Evolutionary conservation across 2,888 invertebrate genomes (phyloP), one percentile per base, ranked within the genome.

Genomic region (Platypus cylindrus): DNA sequence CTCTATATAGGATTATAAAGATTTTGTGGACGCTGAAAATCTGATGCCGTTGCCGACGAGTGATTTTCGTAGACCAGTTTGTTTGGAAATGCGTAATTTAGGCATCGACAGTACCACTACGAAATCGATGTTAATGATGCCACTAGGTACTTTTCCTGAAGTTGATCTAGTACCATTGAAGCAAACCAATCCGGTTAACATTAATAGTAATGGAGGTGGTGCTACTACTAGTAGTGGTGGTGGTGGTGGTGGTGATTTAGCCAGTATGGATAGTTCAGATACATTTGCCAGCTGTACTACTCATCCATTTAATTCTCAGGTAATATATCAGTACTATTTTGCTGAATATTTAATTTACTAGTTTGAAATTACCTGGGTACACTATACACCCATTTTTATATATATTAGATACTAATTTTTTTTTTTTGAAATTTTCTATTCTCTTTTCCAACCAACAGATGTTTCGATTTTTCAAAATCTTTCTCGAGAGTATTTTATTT

Each of bases 241-340:
- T n/a, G n/a, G n/a, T n/a, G n/a, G n/a, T n/a, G 63, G 51, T 41
- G 65, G 60, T 17, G 70, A 71, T 43, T 50, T 70, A 53, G 71
- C 68, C 44, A 72, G 71, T 53, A 67, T 73, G 48, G 72, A 73
- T 68, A 80, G 89, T 67, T 82, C 89, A 56, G 93, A 93, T 66
- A 93, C 93, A 49, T 94, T 89, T 67, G 89, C 89, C 64, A 91
- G 89, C 66, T 93, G 93, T 70, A 84, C 89, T 69, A 91, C 93
- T 56, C 90, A 91, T 70, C 89, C 89, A 56, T 89, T 84, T 68
- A 77, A 82, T 64, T 87, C 87, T 54, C 83, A 85, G 69, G 41
- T 41, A 23, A 32, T 2, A 25, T 17, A 22, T 12, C 14, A 14
- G 3, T 25, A 9, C 8, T 17, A 9, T 20, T 20, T 20, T n/a